These are phyloP conservation scores for Oreohelix idahoensis DNA, from an alignment of 1,140 invertebrate species.

Conservation along the genomic window DNA sequence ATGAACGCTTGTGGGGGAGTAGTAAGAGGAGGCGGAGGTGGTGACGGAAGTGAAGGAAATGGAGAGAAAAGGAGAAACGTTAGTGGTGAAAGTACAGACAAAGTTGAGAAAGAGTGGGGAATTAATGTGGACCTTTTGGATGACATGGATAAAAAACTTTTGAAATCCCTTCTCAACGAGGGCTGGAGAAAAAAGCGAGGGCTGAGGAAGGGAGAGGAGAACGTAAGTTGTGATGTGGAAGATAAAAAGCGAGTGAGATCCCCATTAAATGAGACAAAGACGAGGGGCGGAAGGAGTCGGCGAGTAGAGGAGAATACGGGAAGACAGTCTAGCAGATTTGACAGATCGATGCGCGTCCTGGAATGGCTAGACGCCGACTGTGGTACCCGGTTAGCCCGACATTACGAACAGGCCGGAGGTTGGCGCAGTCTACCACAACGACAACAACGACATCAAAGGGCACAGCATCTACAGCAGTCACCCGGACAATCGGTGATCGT, in stretches of 20 bases:
- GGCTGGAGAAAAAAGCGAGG: slow-evolving; percentile 5
- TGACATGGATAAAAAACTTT: slow-evolving; percentile 21
- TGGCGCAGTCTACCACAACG: slow-evolving; percentile 23
- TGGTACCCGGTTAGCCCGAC: slow-evolving; percentile 29
- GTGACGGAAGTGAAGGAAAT: background rate
- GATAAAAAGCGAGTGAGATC: background rate
- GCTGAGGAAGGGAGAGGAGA: background rate
- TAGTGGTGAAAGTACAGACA: background rate
- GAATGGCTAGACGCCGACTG: slow-evolving; percentile 40
- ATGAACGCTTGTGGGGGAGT: background rate
- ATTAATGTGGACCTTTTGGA: background rate
- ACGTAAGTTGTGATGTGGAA: background rate
- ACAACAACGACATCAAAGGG: slow-evolving; percentile 20
- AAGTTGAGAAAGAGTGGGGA: background rate
- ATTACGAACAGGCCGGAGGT: slow-evolving; percentile 35
- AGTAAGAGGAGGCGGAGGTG: background rate
- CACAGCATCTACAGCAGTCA: slow-evolving; percentile 2
- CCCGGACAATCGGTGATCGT: slow-evolving; percentile 12
- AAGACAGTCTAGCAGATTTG: slow-evolving; percentile 21
- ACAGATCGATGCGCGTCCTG: slow-evolving; percentile 37
- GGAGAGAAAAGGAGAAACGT: background rate
- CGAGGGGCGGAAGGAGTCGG: slow-evolving; percentile 2
- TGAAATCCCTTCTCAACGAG: slow-evolving; percentile 25
- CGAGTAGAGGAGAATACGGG: background rate
- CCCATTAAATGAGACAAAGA: background rate